These are phyloP conservation scores for Drosophila mimetica DNA, from an alignment of 2,888 invertebrate species.

Conservation along the genomic window DNA sequence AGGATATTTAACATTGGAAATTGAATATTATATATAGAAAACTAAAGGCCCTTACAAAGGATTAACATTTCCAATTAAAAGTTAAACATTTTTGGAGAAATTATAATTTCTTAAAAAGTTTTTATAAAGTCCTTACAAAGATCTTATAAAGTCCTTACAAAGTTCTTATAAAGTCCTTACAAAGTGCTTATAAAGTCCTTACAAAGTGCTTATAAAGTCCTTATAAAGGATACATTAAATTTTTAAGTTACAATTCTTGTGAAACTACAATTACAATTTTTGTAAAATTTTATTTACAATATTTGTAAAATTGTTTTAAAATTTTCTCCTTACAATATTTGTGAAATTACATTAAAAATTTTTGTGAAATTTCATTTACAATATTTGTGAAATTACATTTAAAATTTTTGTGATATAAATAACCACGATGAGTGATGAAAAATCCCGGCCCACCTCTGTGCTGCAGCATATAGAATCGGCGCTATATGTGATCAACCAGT, in stretches of 20 bases:
- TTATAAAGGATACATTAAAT: background rate
- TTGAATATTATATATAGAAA: too few species aligned
- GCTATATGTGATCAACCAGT: constrained; percentile 74
- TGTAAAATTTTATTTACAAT: background rate
- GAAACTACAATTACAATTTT: background rate
- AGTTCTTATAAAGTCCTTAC: too few species aligned
- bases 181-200: too few species aligned
- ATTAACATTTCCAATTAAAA: background rate
- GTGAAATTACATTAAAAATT: background rate
- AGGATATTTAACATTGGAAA: background rate
- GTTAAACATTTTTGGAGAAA: background rate
- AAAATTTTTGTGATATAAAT: background rate
- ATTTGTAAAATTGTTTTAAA: background rate
- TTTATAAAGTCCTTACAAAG: too few species aligned
- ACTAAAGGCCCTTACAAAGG: background rate
- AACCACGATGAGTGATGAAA: constrained; percentile 32
- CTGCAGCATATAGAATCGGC: constrained; percentile 66
- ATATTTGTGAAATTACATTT: background rate
- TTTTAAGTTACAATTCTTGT: background rate
- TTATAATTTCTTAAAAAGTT: too few species aligned
- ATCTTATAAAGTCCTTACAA: too few species aligned
- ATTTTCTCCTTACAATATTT: background rate
- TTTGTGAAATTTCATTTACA: background rate
- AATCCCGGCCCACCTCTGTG: constrained; percentile 31
- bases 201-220: background rate